phyloP scores from a whole-genome alignment of 1,140 invertebrate genomes.

The Pseudomyrmex concolor region DNA sequence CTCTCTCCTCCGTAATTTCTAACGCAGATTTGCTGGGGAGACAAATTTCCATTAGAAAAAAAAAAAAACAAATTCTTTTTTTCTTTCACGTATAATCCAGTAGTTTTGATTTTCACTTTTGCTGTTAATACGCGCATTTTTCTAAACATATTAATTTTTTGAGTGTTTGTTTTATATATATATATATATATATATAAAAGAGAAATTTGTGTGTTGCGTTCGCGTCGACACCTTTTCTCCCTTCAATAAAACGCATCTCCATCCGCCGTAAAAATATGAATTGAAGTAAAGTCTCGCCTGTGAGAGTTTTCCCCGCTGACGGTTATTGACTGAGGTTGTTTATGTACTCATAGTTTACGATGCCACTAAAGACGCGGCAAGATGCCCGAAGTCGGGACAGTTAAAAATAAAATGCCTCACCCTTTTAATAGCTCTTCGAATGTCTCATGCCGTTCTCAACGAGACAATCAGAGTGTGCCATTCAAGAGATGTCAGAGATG shows the following conservation, averaged over 20 bases:
- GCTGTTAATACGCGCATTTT: too few species aligned
- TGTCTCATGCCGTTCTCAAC: conserved; percentile 31
- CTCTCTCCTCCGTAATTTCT: conserved; percentile 17
- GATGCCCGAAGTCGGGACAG: conserved; percentile 60
- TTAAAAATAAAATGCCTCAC: conserved; percentile 77
- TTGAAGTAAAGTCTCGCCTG: conserved; percentile 72
- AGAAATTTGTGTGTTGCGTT: too few species aligned
- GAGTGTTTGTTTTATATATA: background rate
- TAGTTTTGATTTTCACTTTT: too few species aligned
- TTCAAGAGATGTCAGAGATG: background rate
- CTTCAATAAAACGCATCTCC: conserved; percentile 83
- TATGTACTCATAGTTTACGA: conserved; percentile 83
- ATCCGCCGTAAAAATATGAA: conserved; percentile 81
- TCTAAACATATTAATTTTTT: too few species aligned
- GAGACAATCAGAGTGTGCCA: background rate
- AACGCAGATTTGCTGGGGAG: conserved; percentile 40
- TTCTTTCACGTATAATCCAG: too few species aligned
- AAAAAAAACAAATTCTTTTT: background rate
- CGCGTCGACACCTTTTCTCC: conserved; percentile 71
- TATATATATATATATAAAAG: background rate
- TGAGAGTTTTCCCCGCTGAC: conserved; percentile 61
- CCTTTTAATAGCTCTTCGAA: conserved; percentile 18
- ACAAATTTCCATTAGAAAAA: conserved; percentile 21
- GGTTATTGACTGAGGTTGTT: conserved; percentile 84
- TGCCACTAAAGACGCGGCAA: conserved; percentile 79